Base-by-base conservation (phyloP, 2,113 vertebrate genomes). In the Aptenodytes patagonicus region DNA sequence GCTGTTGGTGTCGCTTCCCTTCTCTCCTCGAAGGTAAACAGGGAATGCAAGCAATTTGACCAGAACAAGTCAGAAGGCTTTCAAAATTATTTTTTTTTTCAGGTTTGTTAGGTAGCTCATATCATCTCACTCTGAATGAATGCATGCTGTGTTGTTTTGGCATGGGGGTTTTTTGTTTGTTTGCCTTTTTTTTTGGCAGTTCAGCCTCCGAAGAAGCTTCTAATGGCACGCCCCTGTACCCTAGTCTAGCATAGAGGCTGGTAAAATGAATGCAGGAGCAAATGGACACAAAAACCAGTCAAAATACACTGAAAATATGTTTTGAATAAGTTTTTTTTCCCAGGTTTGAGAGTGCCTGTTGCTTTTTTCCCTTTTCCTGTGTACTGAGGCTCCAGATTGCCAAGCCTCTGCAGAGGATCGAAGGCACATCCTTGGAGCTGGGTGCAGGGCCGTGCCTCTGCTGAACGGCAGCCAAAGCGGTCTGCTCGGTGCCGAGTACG, bases 401-500 rank as follows among this genome's bases (percentile, higher is more conserved):
- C 17, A 7, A 54, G 38, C 0, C 3, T 17, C 31, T 20, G 46
- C 17, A 15, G 51, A 28, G 44, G 16, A 13, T 6, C 0, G 4
- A 36, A 25, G 42, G 32, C 11, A 6, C 26, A 10, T 46, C 61
- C 38, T 34, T 26, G 38, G 76, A 64, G 57, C 44, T 80, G 70
- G 51, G 3, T 2, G 71, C 62, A 36, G 52, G 32, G 60, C 32
- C 0, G 0, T 42, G 54, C 22, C 34, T 31, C 70, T 29, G 29
- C 79, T 57, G 55, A 65, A 60, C 3, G 7, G 54, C 38, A 24
- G 49, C 69, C 32, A 28, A 28, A 55, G 83, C 5, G 1, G 7
- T 5, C n/a, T 0, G 0, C 44, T 46, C 7, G 3, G 13, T 21
- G 3, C 31, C 1, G 9, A 64, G 38, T 9, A 5, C 2, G 1